A percentile compares a stretch with the other conserved stretches of the same genome.
phyloP scores from a whole-genome alignment of 2,888 invertebrate genomes.

The Hipparchia semele region DNA sequence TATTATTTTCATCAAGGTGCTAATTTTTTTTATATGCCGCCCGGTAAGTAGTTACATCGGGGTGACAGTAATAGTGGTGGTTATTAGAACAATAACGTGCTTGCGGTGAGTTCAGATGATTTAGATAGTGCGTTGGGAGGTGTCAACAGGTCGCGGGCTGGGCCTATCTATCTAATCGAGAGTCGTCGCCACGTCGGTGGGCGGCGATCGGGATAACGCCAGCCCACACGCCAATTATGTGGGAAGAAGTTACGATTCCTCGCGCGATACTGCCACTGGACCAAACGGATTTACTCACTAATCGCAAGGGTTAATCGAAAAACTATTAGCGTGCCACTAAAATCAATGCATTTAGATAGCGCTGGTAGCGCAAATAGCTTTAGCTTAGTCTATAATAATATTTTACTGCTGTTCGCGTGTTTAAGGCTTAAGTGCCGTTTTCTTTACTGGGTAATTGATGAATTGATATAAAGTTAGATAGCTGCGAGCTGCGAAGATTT shows the following conservation, averaged over 20 bases:
- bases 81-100: conserved; percentile 19
- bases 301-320: conserved; percentile 65
- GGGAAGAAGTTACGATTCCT: conserved; percentile 79
- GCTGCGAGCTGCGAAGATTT: conserved; percentile 2
- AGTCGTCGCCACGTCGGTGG: conserved; percentile 75
- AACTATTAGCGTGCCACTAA: conserved; percentile 67
- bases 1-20: not conserved
- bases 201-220: conserved; percentile 77
- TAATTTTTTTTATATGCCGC: conserved; percentile 12
- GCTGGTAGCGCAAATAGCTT: conserved; percentile 44
- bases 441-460: conserved; percentile 22
- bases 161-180: conserved; percentile 75
- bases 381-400: conserved; percentile 40
- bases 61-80: conserved; percentile 9
- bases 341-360: conserved; percentile 66
- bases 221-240: conserved; percentile 82
- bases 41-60: not conserved
- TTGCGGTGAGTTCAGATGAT: conserved; percentile 23
- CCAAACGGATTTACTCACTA: conserved; percentile 54
- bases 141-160: conserved; percentile 57
- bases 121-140: conserved; percentile 37
- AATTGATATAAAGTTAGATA: conserved; percentile 12
- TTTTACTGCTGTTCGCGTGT: conserved; percentile 18
- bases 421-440: conserved; percentile 20
- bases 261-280: conserved; percentile 69